These are phyloP conservation scores for Leptosomus discolor DNA, from an alignment of 2,113 vertebrate genomes.

Conservation along the genomic window DNA sequence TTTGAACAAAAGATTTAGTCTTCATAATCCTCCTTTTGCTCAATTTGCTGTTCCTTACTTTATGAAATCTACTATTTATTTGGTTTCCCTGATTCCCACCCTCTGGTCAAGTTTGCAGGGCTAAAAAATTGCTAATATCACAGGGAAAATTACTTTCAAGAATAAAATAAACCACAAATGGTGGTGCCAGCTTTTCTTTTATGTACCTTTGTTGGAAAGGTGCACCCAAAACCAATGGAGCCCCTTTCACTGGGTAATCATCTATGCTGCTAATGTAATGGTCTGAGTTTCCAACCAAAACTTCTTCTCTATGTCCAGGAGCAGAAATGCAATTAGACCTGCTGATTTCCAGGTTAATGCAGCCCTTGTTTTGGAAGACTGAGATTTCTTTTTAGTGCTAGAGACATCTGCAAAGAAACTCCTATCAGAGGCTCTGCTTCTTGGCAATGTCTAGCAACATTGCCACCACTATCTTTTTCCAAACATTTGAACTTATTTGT, in stretches of 20 bases:
- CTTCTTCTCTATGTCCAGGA: background rate
- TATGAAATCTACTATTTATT: conserved; percentile 56
- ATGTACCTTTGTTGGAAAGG: background rate
- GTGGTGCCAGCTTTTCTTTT: background rate
- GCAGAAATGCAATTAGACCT: background rate
- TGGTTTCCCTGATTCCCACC: conserved; percentile 23
- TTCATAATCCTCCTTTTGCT: conserved; percentile 73
- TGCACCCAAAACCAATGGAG: background rate
- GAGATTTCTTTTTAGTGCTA: background rate
- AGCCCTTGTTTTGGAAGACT: background rate
- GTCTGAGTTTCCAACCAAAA: background rate
- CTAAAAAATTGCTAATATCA: background rate
- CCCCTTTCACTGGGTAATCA: background rate
- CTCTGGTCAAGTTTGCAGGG: background rate
- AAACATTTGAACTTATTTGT: background rate
- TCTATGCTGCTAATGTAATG: background rate
- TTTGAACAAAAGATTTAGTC: conserved; percentile 78
- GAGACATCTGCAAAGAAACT: background rate
- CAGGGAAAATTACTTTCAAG: conserved; percentile 37
- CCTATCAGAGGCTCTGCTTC: background rate
- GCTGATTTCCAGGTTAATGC: background rate
- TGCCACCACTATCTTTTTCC: background rate
- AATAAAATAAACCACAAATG: background rate
- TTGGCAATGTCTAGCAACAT: fast-evolving
- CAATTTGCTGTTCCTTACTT: conserved; percentile 63